Base-by-base conservation (phyloP, 2,888 invertebrate genomes). In the Andrena trimmerana region DNA sequence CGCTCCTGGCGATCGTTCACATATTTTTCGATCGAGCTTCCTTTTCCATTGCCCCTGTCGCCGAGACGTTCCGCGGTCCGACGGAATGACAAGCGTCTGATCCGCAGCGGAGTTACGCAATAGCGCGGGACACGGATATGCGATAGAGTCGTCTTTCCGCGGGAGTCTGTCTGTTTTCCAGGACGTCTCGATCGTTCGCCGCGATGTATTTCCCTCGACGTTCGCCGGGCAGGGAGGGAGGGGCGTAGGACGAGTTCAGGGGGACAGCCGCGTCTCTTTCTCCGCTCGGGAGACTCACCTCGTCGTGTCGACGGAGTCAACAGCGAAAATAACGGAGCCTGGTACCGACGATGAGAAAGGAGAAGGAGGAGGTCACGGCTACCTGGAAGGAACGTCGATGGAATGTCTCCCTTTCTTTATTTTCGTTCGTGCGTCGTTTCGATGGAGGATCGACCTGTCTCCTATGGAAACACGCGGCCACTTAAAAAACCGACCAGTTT, bases 301-400 rank as follows among this genome's bases (percentile, higher is more conserved):
- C 76, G 70, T 70, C 68, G 81, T 31, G 57, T 63, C 66, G 62
- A 75, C 80, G 81, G 69, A 77, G 57, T 75, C 57, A 72, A 77
- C 86, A 67, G 70, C 72, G 71, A 69, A 36, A 81, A 78, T 78
- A 81, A 81, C 80, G 80, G 71, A 67, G 78, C 48, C 68, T 69
- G 73, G 52, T 63, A 54, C 33, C 6, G 60, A 81, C 73, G 78
- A 68, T 20, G 67, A 68, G 67, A 78, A 78, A 59, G 69, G 73
- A 73, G 81, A 42, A 72, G 75, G 71, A 81, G 77, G 81, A 81
- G 67, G 84, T 70, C 62, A 66, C 75, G 67, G 60, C 81, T 65
- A 74, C 80, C 85, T 69, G 65, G 62, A 63, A 77, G 50, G 68
- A 42, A 69, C 71, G 57, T 70, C 65, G 66, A 33, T 73, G 72